phyloP scores from a whole-genome alignment of 2,797 vertebrate species.

The Sebastes nivosus region DNA sequence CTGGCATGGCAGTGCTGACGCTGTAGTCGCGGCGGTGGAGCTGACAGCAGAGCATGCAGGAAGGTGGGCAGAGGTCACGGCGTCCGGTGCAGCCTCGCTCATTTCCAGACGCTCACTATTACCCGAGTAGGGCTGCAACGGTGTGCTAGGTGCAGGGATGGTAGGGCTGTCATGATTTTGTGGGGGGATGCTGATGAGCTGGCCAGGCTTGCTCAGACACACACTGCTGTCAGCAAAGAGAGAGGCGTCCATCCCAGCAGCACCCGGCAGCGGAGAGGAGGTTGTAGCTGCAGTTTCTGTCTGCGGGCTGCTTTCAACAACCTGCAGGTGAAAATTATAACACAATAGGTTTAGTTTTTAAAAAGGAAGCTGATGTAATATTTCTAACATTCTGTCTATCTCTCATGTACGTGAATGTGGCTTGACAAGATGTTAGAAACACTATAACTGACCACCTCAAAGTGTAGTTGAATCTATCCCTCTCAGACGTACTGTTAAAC shows the following conservation, averaged over 20 bases:
- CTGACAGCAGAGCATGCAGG: neutral
- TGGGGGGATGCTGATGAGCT: slow-evolving; percentile 48
- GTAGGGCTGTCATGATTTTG: neutral
- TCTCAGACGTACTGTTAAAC: neutral
- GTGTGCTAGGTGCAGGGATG: neutral
- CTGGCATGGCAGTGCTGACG: slow-evolving; percentile 12
- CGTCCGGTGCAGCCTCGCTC: slow-evolving; percentile 20
- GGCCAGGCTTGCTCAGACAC: slow-evolving; percentile 71
- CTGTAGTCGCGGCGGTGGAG: neutral
- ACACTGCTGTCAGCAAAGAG: slow-evolving; percentile 1
- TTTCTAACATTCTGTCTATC: neutral
- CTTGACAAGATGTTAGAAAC: neutral
- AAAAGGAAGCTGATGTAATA: neutral
- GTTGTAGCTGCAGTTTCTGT: neutral
- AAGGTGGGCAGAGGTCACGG: neutral
- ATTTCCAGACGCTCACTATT: slow-evolving; percentile 64
- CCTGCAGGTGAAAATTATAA: slow-evolving; percentile 44
- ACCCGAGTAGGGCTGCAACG: slow-evolving; percentile 49
- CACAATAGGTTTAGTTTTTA: neutral
- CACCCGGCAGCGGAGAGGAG: neutral
- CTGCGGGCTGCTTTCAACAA: slow-evolving; percentile 10
- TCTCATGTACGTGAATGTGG: neutral
- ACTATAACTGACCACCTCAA: neutral
- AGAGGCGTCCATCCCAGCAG: neutral
- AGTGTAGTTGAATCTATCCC: neutral